Evolutionary conservation across 2,797 vertebrate genomes (phyloP), one percentile per base, ranked within the genome.

Genomic region (Luscinia luscinia): DNA sequence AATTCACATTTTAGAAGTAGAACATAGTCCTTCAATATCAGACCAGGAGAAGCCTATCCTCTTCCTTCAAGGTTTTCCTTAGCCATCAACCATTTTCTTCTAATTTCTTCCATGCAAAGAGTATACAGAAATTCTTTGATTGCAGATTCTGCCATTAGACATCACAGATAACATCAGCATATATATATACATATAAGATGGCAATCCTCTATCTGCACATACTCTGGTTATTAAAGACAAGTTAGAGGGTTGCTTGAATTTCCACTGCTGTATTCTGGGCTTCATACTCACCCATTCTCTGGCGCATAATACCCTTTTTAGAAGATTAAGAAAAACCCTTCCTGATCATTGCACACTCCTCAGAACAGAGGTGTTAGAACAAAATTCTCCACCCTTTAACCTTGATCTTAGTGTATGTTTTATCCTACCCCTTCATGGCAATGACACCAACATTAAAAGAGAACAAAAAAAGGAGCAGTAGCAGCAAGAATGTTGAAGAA

Each of bases 391-490:
- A 89, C 80, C 69, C 75, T 40, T 45, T 90, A 88, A 88, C 85
- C 89, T 96, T 96, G 93, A 94, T 96, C 89, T 91, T 81, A 69
- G 69, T 45, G 41, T 87, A 94, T 89, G 93, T 95, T 97, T 97
- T 96, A 95, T 96, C 93, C 93, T 97, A 95, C 62, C 61, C 89
- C 96, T 96, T 97, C 91, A 86, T 91, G 93, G 94, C 95, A 95
- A 96, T 91, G 96, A 91, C 91, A 96, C 87, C 46, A 94, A 94
- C 93, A 93, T 96, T 95, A 96, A 96, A 97, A 93, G 94, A 89
- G 45, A 94, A 84, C 22, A 86, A 83, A 93, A 93, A 95, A 92
- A 70, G 40, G 62, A 96, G 45, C 84, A 81, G 75, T 28, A 94
- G 84, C 93, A 89, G 90, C 83, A 92, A 96, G 81, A 93, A 91